These are phyloP conservation scores for Micrasema longulum DNA, from an alignment of 1,140 invertebrate genomes.

Conservation along the genomic window DNA sequence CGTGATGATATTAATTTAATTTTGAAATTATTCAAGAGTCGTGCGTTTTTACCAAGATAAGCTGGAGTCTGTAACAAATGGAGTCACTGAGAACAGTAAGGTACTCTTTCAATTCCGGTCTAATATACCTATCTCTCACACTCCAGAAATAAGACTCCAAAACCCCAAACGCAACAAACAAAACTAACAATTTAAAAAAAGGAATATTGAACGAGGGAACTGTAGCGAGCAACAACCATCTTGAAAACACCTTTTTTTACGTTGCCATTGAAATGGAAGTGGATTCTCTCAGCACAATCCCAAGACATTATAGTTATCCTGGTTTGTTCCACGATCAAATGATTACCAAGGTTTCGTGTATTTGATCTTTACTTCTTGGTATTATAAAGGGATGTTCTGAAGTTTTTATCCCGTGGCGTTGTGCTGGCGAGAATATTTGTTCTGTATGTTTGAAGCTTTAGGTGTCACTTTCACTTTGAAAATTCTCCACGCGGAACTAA, in stretches of 20 bases:
- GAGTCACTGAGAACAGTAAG: slow-evolving; percentile 7
- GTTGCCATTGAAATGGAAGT: not conserved
- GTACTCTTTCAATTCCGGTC: slow-evolving; percentile 8
- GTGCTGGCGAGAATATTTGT: slow-evolving; percentile 26
- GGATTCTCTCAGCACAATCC: not conserved
- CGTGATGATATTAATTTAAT: slow-evolving; percentile 55
- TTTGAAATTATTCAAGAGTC: slow-evolving; percentile 52
- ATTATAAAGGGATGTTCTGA: too few relatives aligned
- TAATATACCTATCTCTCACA: slow-evolving; percentile 15
- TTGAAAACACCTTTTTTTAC: too few relatives aligned
- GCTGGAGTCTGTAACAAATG: slow-evolving; percentile 21
- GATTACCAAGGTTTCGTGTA: too few relatives aligned
- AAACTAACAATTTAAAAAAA: not conserved
- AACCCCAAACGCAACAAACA: not conserved
- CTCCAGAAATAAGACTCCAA: slow-evolving; percentile 15
- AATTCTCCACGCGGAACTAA: slow-evolving; percentile 50
- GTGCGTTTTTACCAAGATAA: slow-evolving; percentile 21
- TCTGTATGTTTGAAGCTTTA: not conserved
- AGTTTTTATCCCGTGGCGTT: slow-evolving; percentile 52
- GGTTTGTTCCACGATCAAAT: too few relatives aligned
- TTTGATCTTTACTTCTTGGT: too few relatives aligned
- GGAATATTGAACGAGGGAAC: not conserved
- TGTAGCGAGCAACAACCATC: too few relatives aligned
- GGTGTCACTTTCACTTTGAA: slow-evolving; percentile 53
- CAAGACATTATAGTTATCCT: not conserved